Evolutionary conservation across 92 coral and sea anemone species (phyloP).

Genomic region (Phenganax subtilis): DNA sequence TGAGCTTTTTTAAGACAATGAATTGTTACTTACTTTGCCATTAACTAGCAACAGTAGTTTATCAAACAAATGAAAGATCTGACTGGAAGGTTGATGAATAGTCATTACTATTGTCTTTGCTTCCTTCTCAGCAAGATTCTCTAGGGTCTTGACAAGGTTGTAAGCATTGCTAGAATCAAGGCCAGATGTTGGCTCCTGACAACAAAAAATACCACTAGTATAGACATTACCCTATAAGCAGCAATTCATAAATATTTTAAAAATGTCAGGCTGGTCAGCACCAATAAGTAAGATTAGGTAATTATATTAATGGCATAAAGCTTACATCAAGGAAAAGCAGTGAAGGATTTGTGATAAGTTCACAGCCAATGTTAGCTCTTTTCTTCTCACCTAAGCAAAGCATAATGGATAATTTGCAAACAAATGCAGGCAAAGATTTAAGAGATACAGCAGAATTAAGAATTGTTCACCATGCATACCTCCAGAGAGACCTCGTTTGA

Average conservation of each 20-base stretch:
- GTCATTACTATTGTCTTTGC: conserved; percentile 79
- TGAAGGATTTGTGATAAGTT: conserved; percentile 86
- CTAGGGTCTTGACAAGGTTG: conserved; percentile 74
- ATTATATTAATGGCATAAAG: background rate
- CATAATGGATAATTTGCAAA: background rate
- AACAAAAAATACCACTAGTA: background rate
- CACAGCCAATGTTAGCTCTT: conserved; percentile 92
- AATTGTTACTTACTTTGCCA: conserved; percentile 64
- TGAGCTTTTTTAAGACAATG: background rate
- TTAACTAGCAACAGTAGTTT: conserved; percentile 74
- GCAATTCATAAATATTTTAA: background rate
- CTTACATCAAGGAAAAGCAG: conserved; percentile 93
- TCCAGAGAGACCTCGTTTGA: conserved; percentile 88
- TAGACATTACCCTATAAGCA: background rate
- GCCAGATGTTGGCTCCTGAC: conserved; percentile 94
- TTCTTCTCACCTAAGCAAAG: conserved; percentile 77
- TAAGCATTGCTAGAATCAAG: conserved; percentile 87
- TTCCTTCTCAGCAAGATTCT: conserved; percentile 63
- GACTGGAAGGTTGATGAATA: conserved; percentile 96
- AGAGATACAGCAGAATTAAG: background rate
- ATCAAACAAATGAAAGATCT: conserved; percentile 89
- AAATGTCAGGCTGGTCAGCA: background rate
- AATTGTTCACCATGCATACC: conserved; percentile 38
- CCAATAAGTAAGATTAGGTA: no score
- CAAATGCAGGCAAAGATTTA: background rate